phyloP scores from a whole-genome alignment of 2,113 vertebrate species.

The Dromas ardeola region DNA sequence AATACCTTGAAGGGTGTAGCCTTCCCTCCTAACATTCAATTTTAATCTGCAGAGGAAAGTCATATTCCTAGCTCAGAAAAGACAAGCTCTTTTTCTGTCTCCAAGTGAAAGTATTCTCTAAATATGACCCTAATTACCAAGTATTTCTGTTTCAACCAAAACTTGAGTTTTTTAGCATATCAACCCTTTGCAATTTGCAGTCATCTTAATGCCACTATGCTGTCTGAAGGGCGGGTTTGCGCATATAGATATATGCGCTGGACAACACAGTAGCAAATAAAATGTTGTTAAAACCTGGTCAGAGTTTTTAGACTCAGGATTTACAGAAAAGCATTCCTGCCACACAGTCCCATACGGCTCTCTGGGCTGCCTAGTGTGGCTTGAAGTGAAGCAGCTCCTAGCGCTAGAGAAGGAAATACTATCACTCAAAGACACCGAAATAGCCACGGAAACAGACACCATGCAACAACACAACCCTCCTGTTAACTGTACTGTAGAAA shows the following conservation, averaged over 20 bases:
- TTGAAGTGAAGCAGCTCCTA: not conserved
- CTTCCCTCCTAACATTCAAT: not conserved
- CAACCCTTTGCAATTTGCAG: not conserved
- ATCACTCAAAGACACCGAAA: not conserved
- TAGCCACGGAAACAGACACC: not conserved
- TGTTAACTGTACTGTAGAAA: not conserved
- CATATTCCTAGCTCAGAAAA: not conserved
- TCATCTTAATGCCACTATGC: not conserved
- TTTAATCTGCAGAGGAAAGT: not conserved
- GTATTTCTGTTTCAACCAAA: not conserved
- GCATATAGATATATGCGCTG: not conserved
- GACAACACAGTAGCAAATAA: not conserved
- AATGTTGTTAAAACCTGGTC: not conserved
- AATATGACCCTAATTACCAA: not conserved
- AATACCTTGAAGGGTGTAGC: not conserved
- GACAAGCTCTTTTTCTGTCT: not conserved
- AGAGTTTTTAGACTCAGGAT: not conserved
- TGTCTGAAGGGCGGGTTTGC: rapidly evolving
- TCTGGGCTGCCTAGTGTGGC: not conserved
- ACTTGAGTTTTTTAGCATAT: not conserved
- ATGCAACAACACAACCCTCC: not conserved
- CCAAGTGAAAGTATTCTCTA: not conserved
- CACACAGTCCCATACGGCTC: not conserved
- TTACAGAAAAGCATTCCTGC: not conserved
- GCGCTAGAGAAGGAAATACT: not conserved